A percentile compares a stretch with the other conserved stretches of the same genome.
Conservation (phyloP, 2,113 vertebrate genomes). For the Burhinus oedicnemus region DNA sequence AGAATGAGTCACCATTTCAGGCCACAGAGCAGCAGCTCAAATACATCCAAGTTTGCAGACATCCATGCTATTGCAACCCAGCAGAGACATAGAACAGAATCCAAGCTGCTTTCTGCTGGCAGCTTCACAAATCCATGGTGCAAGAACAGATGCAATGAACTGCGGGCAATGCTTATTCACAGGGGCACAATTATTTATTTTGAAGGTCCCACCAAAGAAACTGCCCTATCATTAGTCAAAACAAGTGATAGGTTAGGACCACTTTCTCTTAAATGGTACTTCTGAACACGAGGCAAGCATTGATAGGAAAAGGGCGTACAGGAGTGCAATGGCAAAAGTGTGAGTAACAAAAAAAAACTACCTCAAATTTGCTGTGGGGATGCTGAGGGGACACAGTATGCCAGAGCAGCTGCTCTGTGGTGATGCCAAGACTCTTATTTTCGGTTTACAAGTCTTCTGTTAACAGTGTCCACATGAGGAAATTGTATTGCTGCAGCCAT, state of each 20-base stretch:
- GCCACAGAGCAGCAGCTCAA: background rate
- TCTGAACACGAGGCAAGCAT: background rate
- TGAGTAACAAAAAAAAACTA: background rate
- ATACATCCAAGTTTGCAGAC: background rate
- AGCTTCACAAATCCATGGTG: background rate
- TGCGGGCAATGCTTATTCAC: background rate
- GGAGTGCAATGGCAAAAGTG: rapidly evolving
- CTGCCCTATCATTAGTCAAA: background rate
- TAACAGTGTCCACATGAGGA: background rate
- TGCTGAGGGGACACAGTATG: background rate
- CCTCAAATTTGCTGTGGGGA: background rate
- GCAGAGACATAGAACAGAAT: background rate
- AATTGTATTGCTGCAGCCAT: rapidly evolving
- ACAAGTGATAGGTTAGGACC: background rate
- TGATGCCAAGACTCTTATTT: background rate
- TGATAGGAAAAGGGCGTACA: background rate
- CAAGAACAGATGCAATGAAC: background rate
- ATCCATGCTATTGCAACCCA: background rate
- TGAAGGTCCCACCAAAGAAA: background rate
- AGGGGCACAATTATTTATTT: background rate
- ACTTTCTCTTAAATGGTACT: background rate
- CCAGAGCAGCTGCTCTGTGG: background rate
- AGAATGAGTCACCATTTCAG: background rate
- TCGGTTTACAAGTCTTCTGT: background rate
- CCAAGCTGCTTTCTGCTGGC: background rate